Conservation (phyloP, 1,140 invertebrate genomes). For the Stenopsyche tienmushanensis region DNA sequence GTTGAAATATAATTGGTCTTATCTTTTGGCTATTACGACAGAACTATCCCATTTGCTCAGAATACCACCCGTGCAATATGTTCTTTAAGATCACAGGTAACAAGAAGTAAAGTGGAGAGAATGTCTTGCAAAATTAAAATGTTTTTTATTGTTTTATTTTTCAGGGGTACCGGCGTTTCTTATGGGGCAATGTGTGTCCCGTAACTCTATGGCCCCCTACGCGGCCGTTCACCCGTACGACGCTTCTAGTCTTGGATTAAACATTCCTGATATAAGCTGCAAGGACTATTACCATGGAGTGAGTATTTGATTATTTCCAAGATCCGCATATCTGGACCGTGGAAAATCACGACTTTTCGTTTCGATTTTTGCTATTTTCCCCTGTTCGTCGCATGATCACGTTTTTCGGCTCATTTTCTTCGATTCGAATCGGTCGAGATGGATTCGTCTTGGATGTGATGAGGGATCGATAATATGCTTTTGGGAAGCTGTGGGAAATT, state of each 20-base stretch:
- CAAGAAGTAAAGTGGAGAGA: no score
- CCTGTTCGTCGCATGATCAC: conserved; percentile 9
- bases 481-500: neutral
- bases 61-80: no score
- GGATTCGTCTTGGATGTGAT: conserved; percentile 7
- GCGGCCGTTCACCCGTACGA: conserved; percentile 35
- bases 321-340: no score
- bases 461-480: neutral
- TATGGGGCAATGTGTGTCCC: conserved; percentile 42
- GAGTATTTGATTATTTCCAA: conserved; percentile 21
- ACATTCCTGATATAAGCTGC: conserved; percentile 23
- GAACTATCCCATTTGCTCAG: no score
- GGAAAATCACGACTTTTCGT: no score
- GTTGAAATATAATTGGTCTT: no score
- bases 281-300: conserved; percentile 35
- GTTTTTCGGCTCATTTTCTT: conserved; percentile 11
- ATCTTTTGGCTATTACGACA: no score
- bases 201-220: conserved; percentile 38
- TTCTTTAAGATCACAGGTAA: no score
- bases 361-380: neutral
- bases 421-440: conserved; percentile 12
- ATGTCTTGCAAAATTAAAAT: no score
- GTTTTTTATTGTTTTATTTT: no score
- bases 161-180: conserved; percentile 30
- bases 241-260: conserved; percentile 27